phyloP scores from a whole-genome alignment of 1,140 invertebrate species.

The Drepana arcuata region DNA sequence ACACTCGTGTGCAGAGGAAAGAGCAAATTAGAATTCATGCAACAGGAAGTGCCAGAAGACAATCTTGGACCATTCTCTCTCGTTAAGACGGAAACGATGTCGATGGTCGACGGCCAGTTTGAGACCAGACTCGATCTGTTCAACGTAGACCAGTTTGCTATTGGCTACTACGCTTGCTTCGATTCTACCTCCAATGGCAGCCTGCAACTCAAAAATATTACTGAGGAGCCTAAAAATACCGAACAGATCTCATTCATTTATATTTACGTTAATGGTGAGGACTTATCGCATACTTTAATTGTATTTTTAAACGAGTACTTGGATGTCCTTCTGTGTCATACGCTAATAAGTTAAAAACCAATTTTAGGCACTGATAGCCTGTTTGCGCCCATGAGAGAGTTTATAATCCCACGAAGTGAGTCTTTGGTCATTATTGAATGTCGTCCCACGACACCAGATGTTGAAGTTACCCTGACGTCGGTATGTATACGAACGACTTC shows the following conservation, averaged over 20 bases:
- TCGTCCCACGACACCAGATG: conserved; percentile 77
- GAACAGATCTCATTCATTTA: conserved; percentile 71
- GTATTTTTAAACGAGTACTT: too few species aligned
- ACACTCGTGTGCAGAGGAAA: conserved; percentile 69
- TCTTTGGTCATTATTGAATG: conserved; percentile 75
- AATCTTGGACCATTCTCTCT: conserved; percentile 24
- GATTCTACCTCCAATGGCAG: conserved; percentile 33
- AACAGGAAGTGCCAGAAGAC: conserved; percentile 49
- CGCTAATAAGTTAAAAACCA: conserved; percentile 13
- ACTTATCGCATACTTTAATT: conserved; percentile 2
- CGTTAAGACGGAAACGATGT: conserved; percentile 17
- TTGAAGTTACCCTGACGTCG: conserved; percentile 70
- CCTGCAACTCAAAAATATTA: conserved; percentile 39
- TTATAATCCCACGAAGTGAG: conserved; percentile 54
- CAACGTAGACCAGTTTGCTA: conserved; percentile 61
- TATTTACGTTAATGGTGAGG: conserved; percentile 78
- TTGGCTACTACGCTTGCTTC: conserved; percentile 77
- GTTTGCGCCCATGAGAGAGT: conserved; percentile 61
- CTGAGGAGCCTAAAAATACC: conserved; percentile 54
- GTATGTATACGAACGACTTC: conserved; percentile 36
- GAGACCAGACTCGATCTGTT: conserved; percentile 50
- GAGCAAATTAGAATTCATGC: conserved; percentile 59
- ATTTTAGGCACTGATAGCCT: conserved; percentile 71
- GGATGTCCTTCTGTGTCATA: too few species aligned
- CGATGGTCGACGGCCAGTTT: conserved; percentile 45